Base-by-base conservation (phyloP, 2,797 vertebrate genomes). In the Sebastiscus tertius region DNA sequence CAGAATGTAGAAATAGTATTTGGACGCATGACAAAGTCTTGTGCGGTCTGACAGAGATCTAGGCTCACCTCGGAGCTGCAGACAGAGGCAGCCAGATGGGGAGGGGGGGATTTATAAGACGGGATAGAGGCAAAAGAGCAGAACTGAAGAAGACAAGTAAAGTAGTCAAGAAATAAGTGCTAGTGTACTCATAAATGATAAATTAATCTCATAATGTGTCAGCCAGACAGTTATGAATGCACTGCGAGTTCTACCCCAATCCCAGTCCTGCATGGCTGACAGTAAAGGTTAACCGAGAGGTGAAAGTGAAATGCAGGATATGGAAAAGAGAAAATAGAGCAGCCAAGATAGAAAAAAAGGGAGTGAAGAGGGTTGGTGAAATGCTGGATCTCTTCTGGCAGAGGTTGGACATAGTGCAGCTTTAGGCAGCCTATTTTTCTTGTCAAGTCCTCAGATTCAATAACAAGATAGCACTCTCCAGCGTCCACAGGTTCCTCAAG, bases 381-480 rank as follows among this genome's bases (percentile, higher is more conserved):
- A 87, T 42, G 64, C 61, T 86, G 79, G 79, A 84, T 76, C 71
- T 84, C 78, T 58, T 83, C 85, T 80, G 79, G 75, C 77, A 82
- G 80, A n/a, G 60, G 59, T 83, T 90, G 76, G 87, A 92, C 84
- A 85, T 54, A 66, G 79, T 74, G 82, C 74, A 71, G 71, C 87
- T 89, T 89, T 61, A 79, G 83, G 69, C 84, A 83, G 87, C 55
- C 86, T 75, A 88, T 91, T 88, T 87, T 87, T 91, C 90, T 92
- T 90, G 86, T 89, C 82, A 89, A 80, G 79, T 79, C 75, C 80
- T 86, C 79, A 81, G 82, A 93, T 93, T 89, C 84, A 93, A 87
- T 87, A 92, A 88, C 59, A 82, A 85, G 89, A 90, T 87, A 82
- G 71, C 79, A 31, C 85, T 87, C 80, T 79, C 56, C 20, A 62